These are phyloP conservation scores for Carcharodon carcharias DNA, from an alignment of 2,797 vertebrate genomes.

Conservation along the genomic window DNA sequence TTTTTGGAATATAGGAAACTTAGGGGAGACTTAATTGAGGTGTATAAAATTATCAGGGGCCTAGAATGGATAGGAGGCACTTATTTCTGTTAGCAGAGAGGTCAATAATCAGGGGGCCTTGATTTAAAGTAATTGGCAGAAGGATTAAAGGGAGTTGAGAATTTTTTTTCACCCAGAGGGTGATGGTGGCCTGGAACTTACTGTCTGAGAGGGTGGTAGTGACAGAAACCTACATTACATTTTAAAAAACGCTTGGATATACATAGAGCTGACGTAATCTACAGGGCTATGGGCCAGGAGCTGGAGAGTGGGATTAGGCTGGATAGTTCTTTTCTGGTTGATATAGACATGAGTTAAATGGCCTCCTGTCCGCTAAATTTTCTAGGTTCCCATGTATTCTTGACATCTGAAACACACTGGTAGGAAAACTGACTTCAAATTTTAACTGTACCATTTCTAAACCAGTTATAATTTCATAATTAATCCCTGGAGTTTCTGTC, in stretches of 20 bases:
- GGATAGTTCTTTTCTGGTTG: not conserved
- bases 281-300: not conserved
- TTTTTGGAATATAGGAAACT: not conserved
- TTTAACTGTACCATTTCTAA: not conserved
- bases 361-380: too few relatives aligned
- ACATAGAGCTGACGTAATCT: not conserved
- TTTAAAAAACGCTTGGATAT: not conserved
- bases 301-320: not conserved
- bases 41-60: not conserved
- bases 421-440: not conserved
- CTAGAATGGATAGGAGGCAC: too few relatives aligned
- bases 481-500: not conserved
- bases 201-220: not conserved
- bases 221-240: not conserved
- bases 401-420: not conserved
- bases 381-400: not conserved
- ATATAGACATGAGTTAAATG: too few relatives aligned
- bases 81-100: not conserved
- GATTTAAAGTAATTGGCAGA: not conserved
- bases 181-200: not conserved
- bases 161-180: not conserved
- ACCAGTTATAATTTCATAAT: not conserved
- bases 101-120: not conserved
- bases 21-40: not conserved
- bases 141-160: not conserved